phyloP scores from a whole-genome alignment of 2,113 vertebrate genomes.

The Damaliscus lunatus region DNA sequence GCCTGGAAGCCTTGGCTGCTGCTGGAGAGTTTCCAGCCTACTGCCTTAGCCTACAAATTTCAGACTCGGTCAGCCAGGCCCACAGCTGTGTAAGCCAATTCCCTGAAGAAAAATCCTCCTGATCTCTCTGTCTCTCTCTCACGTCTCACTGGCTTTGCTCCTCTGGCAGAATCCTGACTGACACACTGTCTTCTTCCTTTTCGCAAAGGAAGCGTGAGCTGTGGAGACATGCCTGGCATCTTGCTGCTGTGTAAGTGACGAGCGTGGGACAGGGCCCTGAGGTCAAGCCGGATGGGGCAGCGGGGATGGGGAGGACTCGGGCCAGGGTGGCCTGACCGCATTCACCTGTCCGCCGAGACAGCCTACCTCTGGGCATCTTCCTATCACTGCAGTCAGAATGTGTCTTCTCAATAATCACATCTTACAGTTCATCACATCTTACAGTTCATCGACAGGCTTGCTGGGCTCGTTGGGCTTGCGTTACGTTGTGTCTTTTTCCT shows the following conservation, averaged over 20 bases:
- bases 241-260: not conserved
- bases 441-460: no score
- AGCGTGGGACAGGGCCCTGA: fast-evolving
- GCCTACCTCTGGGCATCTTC: not conserved
- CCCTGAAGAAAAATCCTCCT: not conserved
- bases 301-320: not conserved
- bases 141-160: not conserved
- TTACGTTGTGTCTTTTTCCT: not conserved
- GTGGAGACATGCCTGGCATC: not conserved
- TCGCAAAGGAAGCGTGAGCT: fast-evolving
- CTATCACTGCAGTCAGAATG: not conserved
- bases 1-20: not conserved
- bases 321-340: fast-evolving
- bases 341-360: not conserved
- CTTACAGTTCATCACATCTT: no score
- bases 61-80: no score
- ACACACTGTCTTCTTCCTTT: not conserved
- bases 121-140: not conserved
- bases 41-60: not conserved
- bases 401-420: not conserved
- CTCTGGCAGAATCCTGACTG: not conserved
- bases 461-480: no score
- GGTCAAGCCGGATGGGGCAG: not conserved
- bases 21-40: not conserved
- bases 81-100: not conserved